Conservation (phyloP, 1,140 invertebrate genomes). For the Pogonus chalceus region DNA sequence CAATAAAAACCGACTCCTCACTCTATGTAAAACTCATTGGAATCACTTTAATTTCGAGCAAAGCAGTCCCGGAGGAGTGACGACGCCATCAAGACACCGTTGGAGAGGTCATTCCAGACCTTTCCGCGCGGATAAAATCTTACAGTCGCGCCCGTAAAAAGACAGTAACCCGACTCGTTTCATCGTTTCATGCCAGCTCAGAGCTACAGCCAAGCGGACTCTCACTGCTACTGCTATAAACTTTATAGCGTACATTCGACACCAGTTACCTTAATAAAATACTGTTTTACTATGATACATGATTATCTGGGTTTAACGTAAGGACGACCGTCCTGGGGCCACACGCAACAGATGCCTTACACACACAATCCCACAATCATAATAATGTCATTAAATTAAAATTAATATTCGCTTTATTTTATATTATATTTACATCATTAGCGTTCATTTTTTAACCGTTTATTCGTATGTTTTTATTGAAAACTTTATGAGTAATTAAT, state of each 20-base stretch:
- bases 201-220: background rate
- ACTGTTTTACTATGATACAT: conserved; percentile 19
- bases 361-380: no score
- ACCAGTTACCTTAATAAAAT: conserved; percentile 33
- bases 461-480: no score
- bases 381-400: no score
- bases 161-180: conserved; percentile 21
- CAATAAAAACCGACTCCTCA: conserved; percentile 2
- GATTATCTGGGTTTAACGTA: background rate
- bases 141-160: conserved; percentile 27
- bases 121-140: conserved; percentile 17
- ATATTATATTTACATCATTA: no score
- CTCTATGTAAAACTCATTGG: conserved; percentile 19
- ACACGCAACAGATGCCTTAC: conserved; percentile 1
- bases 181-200: background rate
- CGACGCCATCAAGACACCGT: conserved; percentile 25
- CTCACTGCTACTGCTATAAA: conserved; percentile 23
- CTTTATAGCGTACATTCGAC: conserved; percentile 33
- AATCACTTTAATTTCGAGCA: conserved; percentile 18
- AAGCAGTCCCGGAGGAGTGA: conserved; percentile 27
- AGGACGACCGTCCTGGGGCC: background rate
- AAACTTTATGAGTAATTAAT: no score
- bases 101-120: conserved; percentile 31
- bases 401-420: no score
- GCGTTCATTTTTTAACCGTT: no score